These are phyloP conservation scores for Sylvilagus floridanus DNA, from an alignment of 2,797 vertebrate genomes.

Conservation along the genomic window DNA sequence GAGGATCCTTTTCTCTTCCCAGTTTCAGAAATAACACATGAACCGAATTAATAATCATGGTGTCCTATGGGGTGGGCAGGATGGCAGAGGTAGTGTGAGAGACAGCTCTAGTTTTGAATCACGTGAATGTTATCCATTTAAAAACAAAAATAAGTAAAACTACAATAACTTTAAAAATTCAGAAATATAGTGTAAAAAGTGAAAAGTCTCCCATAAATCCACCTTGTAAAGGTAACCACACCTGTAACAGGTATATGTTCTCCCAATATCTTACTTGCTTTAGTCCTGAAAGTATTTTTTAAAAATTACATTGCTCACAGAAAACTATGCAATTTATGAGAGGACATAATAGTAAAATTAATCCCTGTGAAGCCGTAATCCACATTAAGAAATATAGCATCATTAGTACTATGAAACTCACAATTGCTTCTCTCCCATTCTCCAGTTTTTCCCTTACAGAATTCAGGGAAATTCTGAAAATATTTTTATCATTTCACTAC, in stretches of 20 bases:
- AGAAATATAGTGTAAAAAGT: not conserved
- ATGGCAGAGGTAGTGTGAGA: not conserved
- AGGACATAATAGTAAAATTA: not conserved
- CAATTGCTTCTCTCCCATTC: not conserved
- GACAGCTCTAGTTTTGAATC: not conserved
- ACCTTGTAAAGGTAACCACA: not conserved
- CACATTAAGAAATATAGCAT: not conserved
- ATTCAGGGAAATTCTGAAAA: not conserved
- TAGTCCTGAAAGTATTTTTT: not conserved
- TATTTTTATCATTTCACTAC: not conserved
- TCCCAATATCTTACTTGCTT: not conserved
- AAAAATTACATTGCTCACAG: not conserved
- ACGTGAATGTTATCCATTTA: not conserved
- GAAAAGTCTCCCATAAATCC: not conserved
- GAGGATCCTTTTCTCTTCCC: no score
- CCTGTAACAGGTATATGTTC: not conserved
- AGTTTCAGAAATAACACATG: not conserved
- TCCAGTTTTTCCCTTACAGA: not conserved
- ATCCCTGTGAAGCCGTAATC: not conserved
- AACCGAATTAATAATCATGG: not conserved
- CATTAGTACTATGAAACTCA: not conserved
- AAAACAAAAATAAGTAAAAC: constrained; percentile 30
- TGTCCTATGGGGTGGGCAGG: not conserved
- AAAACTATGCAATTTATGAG: not conserved
- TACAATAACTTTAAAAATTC: not conserved